Conservation (phyloP, 2,888 invertebrate genomes). For the Campoplex nolae region DNA sequence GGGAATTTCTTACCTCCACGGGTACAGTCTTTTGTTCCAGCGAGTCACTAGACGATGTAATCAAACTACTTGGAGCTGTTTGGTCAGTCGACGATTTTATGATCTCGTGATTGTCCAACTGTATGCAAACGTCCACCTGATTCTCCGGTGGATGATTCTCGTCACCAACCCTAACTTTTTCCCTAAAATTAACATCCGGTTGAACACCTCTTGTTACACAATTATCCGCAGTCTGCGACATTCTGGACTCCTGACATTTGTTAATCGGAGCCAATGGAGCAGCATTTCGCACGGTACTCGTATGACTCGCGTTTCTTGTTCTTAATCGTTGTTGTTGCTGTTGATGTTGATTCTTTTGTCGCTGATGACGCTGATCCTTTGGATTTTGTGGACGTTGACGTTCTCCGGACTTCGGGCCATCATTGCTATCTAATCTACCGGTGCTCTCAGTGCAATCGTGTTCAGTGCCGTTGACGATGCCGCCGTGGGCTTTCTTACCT, state of each 20-base stretch:
- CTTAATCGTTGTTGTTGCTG: conserved; percentile 32
- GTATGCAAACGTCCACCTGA: conserved; percentile 42
- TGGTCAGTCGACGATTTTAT: conserved; percentile 48
- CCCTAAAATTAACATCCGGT: conserved; percentile 50
- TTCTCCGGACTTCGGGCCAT: conserved; percentile 30
- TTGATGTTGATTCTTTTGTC: conserved; percentile 38
- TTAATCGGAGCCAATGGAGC: conserved; percentile 57
- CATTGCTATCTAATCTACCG: conserved; percentile 77
- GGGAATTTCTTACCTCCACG: conserved; percentile 23
- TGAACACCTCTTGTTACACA: conserved; percentile 31
- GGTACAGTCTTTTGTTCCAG: conserved; percentile 28
- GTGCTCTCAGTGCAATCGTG: conserved; percentile 78
- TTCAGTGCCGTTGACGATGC: conserved; percentile 66
- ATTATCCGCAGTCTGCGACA: conserved; percentile 27
- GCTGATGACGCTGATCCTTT: conserved; percentile 45
- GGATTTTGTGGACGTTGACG: conserved; percentile 36
- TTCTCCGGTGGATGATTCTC: conserved; percentile 73
- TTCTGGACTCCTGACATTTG: conserved; percentile 49
- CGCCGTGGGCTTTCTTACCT: conserved; percentile 87
- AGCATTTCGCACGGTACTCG: conserved; percentile 65
- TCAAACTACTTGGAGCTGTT: conserved; percentile 34
- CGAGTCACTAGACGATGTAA: conserved; percentile 3
- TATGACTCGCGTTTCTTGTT: conserved; percentile 66
- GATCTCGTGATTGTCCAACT: conserved; percentile 34
- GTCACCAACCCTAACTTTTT: conserved; percentile 66